Evolutionary conservation across 2,888 invertebrate genomes (phyloP).

Genomic region (Danaus chrysippus): DNA sequence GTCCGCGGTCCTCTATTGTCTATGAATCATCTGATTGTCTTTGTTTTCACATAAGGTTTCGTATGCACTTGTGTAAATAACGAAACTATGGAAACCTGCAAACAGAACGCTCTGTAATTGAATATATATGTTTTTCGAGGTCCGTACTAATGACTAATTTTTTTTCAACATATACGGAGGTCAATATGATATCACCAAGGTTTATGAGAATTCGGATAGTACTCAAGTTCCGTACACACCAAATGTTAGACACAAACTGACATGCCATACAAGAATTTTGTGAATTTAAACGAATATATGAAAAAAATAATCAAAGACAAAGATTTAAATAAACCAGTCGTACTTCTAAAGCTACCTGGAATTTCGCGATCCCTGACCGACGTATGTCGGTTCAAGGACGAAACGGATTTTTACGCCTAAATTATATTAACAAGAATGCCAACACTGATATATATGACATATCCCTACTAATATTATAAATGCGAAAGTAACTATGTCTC

Average conservation of each 20-base stretch:
- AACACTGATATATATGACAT: too few relatives aligned
- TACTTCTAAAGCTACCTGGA: slow-evolving; percentile 31
- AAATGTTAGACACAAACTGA: slow-evolving; percentile 5
- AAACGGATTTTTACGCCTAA: too few relatives aligned
- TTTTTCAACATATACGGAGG: slow-evolving; percentile 45
- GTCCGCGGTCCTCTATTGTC: slow-evolving; percentile 35
- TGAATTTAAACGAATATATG: slow-evolving; percentile 6
- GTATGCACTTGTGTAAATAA: slow-evolving; percentile 69
- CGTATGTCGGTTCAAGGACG: slow-evolving; percentile 25
- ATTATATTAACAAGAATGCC: too few relatives aligned
- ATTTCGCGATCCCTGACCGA: slow-evolving; percentile 21
- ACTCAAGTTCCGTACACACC: neutral
- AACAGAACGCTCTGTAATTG: slow-evolving; percentile 52
- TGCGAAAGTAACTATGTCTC: too few relatives aligned
- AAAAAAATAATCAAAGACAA: slow-evolving; percentile 18
- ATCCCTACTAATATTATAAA: too few relatives aligned
- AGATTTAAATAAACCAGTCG: slow-evolving; percentile 25
- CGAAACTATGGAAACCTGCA: slow-evolving; percentile 44
- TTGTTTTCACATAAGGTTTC: slow-evolving; percentile 55
- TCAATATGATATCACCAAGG: slow-evolving; percentile 35
- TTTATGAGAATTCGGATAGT: slow-evolving; percentile 16
- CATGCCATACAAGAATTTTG: slow-evolving; percentile 15
- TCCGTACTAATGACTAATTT: slow-evolving; percentile 47
- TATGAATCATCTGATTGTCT: slow-evolving; percentile 51
- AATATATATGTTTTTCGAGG: slow-evolving; percentile 53